Evolutionary conservation across 2,888 invertebrate genomes (phyloP).

Genomic region (Tricholauxania praeusta): DNA sequence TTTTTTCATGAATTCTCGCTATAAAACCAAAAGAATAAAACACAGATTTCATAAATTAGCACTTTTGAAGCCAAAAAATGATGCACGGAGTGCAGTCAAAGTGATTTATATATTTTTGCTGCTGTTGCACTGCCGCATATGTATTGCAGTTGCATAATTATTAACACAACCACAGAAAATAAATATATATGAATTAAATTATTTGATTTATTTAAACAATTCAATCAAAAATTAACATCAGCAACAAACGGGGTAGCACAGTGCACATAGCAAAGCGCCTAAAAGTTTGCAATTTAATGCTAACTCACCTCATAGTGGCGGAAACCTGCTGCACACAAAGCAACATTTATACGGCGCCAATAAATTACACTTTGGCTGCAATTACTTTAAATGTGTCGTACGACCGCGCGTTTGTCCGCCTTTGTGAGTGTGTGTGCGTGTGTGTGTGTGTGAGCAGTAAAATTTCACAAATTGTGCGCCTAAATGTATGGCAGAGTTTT

Average conservation of each 20-base stretch:
- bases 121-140: neutral
- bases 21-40: neutral
- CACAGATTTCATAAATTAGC: neutral
- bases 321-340: too few relatives aligned
- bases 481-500: conserved; percentile 23
- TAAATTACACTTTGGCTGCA: conserved; percentile 35
- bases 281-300: conserved; percentile 34
- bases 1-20: neutral
- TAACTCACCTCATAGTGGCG: neutral
- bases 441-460: neutral
- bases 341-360: conserved; percentile 14
- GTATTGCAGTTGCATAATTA: neutral
- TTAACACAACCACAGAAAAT: conserved; percentile 26
- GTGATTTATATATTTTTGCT: neutral
- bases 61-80: neutral
- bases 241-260: neutral
- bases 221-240: conserved; percentile 50
- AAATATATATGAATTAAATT: conserved; percentile 28
- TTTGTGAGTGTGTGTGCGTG: too few relatives aligned
- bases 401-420: conserved; percentile 7
- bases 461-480: conserved; percentile 27
- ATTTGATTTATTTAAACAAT: conserved; percentile 50
- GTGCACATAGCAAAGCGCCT: conserved; percentile 12
- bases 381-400: conserved; percentile 30
- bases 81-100: neutral